Conservation (phyloP, 1,140 invertebrate genomes). For the Argopecten irradians region DNA sequence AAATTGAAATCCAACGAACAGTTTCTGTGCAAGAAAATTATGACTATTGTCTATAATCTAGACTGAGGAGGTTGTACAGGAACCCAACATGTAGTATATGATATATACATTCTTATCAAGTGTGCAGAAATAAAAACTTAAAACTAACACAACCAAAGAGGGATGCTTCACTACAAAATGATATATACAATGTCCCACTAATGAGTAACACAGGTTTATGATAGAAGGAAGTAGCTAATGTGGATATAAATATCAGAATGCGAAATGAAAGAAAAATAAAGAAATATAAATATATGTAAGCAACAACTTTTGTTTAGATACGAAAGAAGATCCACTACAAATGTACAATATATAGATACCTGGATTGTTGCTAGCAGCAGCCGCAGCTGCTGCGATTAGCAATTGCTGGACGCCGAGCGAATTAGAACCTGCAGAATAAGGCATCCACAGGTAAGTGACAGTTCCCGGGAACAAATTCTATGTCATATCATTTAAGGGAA, state of each 20-base stretch:
- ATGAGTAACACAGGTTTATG: neutral
- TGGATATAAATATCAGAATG: slow-evolving; percentile 23
- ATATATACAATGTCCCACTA: neutral
- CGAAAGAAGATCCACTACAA: slow-evolving; percentile 8
- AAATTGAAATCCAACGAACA: neutral
- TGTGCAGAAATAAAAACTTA: neutral
- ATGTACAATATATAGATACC: slow-evolving; percentile 60
- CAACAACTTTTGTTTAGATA: slow-evolving; percentile 20
- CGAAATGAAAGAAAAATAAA: slow-evolving; percentile 7
- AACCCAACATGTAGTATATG: neutral
- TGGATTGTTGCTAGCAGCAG: slow-evolving; percentile 83
- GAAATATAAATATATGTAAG: neutral
- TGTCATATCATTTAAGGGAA: no score
- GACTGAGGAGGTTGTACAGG: neutral
- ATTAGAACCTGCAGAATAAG: slow-evolving; percentile 67
- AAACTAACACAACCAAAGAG: neutral
- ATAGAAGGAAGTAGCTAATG: neutral
- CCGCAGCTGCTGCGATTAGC: slow-evolving; percentile 74
- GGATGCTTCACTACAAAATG: neutral
- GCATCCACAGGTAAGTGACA: neutral
- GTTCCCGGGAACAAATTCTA: neutral
- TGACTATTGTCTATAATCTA: neutral
- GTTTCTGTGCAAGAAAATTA: neutral
- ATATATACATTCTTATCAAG: neutral
- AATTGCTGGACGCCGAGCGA: slow-evolving; percentile 76